Conservation (phyloP, 2,888 invertebrate genomes). For the Deilephila porcellus region DNA sequence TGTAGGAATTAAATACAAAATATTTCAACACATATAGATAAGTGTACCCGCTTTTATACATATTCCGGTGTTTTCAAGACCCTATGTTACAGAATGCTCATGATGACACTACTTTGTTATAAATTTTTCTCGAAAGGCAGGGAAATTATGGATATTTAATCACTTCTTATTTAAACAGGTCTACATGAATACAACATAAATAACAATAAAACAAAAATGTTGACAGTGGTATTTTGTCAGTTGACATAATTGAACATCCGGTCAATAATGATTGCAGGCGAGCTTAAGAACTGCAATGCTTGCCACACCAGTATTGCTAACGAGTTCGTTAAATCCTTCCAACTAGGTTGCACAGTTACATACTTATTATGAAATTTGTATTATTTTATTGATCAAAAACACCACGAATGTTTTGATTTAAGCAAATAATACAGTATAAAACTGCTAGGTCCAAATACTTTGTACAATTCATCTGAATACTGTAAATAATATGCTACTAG, state of each 20-base stretch:
- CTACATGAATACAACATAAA: background rate
- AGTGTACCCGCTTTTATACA: background rate
- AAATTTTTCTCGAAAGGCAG: slow-evolving; percentile 17
- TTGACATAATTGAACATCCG: background rate
- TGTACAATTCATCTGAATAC: slow-evolving; percentile 19
- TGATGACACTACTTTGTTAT: background rate
- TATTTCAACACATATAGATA: background rate
- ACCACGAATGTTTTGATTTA: background rate
- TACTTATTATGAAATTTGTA: too few relatives aligned
- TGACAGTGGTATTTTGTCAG: background rate
- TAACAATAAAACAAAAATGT: background rate
- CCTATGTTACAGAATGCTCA: background rate
- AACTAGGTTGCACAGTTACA: slow-evolving; percentile 3
- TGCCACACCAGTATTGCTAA: background rate
- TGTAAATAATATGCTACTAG: background rate
- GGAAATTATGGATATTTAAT: background rate
- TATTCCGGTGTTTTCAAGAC: background rate
- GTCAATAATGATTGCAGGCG: background rate
- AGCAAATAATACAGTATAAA: background rate
- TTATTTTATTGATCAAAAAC: too few relatives aligned
- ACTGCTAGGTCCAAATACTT: slow-evolving; percentile 17
- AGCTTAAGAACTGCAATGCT: background rate
- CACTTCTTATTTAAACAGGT: background rate
- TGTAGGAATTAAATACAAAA: slow-evolving; percentile 13
- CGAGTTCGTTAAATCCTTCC: background rate